Percentiles rank a stretch among this genome's conserved stretches.
phyloP scores from a whole-genome alignment of 2,888 invertebrate species.

The Drosophila imparisetae region DNA sequence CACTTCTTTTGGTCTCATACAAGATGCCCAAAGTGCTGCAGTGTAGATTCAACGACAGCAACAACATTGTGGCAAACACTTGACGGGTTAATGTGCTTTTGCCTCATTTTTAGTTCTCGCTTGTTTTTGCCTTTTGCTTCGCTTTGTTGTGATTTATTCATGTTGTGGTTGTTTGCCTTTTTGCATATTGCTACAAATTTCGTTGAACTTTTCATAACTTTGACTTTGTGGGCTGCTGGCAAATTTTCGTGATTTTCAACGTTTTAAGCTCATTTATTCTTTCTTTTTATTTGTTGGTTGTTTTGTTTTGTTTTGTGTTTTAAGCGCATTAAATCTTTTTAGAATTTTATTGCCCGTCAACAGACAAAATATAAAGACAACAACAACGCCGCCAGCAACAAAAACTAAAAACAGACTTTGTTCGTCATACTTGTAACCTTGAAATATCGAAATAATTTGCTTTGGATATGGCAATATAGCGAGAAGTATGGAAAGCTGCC shows the following conservation, averaged over 20 bases:
- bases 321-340: conserved; percentile 44
- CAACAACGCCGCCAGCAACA: conserved; percentile 9
- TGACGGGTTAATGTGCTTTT: conserved; percentile 34
- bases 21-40: not conserved
- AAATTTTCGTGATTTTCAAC: conserved; percentile 9
- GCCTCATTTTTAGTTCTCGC: not conserved
- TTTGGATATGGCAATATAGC: conserved; percentile 49
- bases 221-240: conserved; percentile 19
- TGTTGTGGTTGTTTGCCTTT: not conserved
- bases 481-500: conserved; percentile 44
- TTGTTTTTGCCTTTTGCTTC: not conserved
- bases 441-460: conserved; percentile 67
- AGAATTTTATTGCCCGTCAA: conserved; percentile 41
- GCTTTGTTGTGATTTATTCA: conserved; percentile 24
- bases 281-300: conserved; percentile 2
- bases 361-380: conserved; percentile 5
- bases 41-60: conserved; percentile 9
- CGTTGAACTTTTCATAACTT: conserved; percentile 44
- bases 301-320: conserved; percentile 19
- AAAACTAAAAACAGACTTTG: conserved; percentile 75
- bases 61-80: conserved; percentile 24
- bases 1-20: conserved; percentile 7
- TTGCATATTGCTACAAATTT: conserved; percentile 23
- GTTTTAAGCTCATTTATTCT: conserved; percentile 7
- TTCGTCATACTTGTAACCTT: conserved; percentile 66